Percentiles rank a stretch among this genome's conserved stretches.
Conservation (phyloP, 2,888 invertebrate genomes). For the Dicyrtomina minuta region DNA sequence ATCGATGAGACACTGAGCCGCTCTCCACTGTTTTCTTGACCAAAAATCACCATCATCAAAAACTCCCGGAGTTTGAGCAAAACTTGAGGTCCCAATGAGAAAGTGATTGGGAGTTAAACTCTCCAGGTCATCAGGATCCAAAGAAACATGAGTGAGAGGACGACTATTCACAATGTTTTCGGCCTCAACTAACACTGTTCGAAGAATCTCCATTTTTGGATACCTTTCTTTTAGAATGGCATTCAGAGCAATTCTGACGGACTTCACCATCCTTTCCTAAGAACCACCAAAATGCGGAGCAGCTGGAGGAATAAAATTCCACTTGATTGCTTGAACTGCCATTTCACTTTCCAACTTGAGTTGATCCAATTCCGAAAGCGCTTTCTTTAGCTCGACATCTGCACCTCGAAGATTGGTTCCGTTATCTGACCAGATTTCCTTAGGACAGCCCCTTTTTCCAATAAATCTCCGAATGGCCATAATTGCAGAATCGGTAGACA, state of each 20-base stretch:
- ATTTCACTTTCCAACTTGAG: not conserved
- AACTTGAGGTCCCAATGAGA: constrained; percentile 49
- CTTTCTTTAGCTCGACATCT: constrained; percentile 58
- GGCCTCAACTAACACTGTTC: constrained; percentile 32
- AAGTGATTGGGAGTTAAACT: constrained; percentile 55
- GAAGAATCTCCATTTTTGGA: constrained; percentile 30
- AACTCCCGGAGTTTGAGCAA: constrained; percentile 36
- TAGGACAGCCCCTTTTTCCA: constrained; percentile 54
- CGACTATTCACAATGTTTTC: constrained; percentile 50
- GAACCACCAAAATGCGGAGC: constrained; percentile 22
- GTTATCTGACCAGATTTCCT: constrained; percentile 56
- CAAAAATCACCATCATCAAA: constrained; percentile 1
- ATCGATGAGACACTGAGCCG: not conserved
- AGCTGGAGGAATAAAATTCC: constrained; percentile 22
- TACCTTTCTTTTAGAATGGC: constrained; percentile 18
- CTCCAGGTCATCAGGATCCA: constrained; percentile 48
- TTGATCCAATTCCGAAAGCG: constrained; percentile 58
- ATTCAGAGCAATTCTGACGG: constrained; percentile 25
- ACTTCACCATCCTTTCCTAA: constrained; percentile 30
- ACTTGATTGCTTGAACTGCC: constrained; percentile 19
- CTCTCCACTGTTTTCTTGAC: not conserved
- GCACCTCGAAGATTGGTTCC: constrained; percentile 56
- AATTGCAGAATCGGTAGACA: constrained; percentile 54
- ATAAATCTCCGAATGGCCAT: constrained; percentile 55
- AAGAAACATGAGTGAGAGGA: constrained; percentile 52